A percentile compares a stretch with the other conserved stretches of the same genome.
These are phyloP conservation scores for Anseranas semipalmata DNA, from an alignment of 2,113 vertebrate species.

Conservation along the genomic window DNA sequence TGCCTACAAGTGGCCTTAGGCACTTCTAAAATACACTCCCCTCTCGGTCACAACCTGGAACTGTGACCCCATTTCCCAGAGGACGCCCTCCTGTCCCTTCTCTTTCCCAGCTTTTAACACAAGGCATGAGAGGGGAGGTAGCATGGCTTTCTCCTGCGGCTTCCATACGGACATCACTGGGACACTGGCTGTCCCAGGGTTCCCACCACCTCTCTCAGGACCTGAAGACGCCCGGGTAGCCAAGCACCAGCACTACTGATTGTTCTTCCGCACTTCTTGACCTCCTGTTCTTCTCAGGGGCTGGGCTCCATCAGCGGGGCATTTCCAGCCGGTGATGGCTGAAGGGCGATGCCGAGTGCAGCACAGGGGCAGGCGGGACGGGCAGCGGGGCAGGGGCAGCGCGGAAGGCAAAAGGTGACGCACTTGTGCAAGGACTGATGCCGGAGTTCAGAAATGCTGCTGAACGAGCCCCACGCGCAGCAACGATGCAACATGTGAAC, in stretches of 20 bases:
- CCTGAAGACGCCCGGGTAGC: fast-evolving
- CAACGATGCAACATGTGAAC: background rate
- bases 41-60: background rate
- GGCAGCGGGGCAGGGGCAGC: background rate
- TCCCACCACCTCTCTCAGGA: background rate
- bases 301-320: background rate
- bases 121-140: background rate
- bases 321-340: fast-evolving
- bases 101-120: background rate
- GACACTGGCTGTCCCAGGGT: background rate
- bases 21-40: background rate
- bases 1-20: background rate
- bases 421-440: background rate
- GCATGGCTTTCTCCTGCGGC: background rate
- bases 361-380: background rate
- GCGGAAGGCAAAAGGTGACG: background rate
- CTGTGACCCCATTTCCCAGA: background rate
- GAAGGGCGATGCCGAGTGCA: background rate
- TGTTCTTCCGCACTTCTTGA: fast-evolving
- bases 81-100: background rate
- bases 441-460: slow-evolving; percentile 1
- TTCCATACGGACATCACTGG: background rate
- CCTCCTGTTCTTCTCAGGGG: background rate
- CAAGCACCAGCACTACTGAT: background rate
- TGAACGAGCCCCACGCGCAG: background rate